A percentile compares a stretch with the other conserved stretches of the same genome.
Conservation (phyloP, 2,113 vertebrate genomes). For the Sceloporus undulatus region DNA sequence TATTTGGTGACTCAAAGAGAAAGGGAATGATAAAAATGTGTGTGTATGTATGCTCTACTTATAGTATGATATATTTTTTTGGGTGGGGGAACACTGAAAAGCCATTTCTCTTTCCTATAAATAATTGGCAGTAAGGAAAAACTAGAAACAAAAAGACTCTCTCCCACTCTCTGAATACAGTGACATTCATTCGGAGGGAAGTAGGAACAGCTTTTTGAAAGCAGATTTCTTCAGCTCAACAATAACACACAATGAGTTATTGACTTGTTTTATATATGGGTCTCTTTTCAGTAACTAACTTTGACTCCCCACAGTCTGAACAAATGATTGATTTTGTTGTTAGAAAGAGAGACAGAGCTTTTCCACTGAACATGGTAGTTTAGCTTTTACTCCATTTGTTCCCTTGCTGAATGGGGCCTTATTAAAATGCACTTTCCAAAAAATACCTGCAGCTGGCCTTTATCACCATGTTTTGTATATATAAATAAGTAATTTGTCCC, state of each 20-base stretch:
- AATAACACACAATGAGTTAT: constrained; percentile 91
- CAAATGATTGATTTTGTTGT: constrained; percentile 91
- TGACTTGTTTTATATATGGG: constrained; percentile 89
- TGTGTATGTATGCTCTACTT: not conserved
- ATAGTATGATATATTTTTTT: constrained; percentile 52
- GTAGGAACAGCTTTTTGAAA: constrained; percentile 83
- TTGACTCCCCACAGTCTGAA: constrained; percentile 86
- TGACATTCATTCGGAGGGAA: constrained; percentile 83
- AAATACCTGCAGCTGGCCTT: constrained; percentile 89
- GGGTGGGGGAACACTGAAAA: constrained; percentile 57
- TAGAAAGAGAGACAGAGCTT: constrained; percentile 81
- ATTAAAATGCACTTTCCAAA: constrained; percentile 90
- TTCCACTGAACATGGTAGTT: constrained; percentile 84
- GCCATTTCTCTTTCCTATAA: constrained; percentile 79
- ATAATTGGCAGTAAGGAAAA: constrained; percentile 75
- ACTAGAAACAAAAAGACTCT: constrained; percentile 79
- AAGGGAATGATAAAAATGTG: not conserved
- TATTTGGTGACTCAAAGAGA: not conserved
- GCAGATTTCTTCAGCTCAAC: constrained; percentile 81
- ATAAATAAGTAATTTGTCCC: constrained; percentile 90
- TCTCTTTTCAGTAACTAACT: constrained; percentile 87
- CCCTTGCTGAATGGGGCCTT: constrained; percentile 82
- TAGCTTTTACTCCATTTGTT: constrained; percentile 85
- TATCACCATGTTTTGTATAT: constrained; percentile 85
- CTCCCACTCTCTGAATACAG: constrained; percentile 79